Conservation (phyloP, 2,113 vertebrate genomes). For the Chaenocephalus aceratus region DNA sequence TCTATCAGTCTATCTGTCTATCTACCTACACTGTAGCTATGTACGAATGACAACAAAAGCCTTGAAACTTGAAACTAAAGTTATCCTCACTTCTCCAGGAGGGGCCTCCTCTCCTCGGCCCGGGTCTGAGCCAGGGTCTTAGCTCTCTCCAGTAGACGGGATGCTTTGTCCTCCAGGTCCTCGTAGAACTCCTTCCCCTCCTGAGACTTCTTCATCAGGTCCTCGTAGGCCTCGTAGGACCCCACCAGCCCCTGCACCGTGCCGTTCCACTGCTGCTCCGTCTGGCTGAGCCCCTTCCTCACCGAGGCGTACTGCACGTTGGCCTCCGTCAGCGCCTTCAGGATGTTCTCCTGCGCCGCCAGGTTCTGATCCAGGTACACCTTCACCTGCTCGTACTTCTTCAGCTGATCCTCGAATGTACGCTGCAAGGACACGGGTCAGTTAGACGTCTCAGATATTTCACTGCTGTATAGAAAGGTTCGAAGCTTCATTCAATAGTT, state of each 20-base stretch:
- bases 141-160: conserved; percentile 88
- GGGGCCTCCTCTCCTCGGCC: conserved; percentile 83
- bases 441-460: background rate
- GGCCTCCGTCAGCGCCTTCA: conserved; percentile 94
- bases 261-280: conserved; percentile 96
- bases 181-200: conserved; percentile 98
- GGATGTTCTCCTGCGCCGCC: conserved; percentile 94
- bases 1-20: too few relatives aligned
- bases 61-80: too few relatives aligned
- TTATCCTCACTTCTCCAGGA: conserved; percentile 87
- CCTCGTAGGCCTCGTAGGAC: conserved; percentile 96
- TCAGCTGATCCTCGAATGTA: conserved; percentile 95
- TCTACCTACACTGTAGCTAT: too few relatives aligned
- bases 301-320: conserved; percentile 94
- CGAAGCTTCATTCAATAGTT: too few relatives aligned
- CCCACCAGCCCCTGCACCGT: conserved; percentile 93
- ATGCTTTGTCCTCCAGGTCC: conserved; percentile 92
- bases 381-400: conserved; percentile 97
- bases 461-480: too few relatives aligned
- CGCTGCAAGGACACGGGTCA: conserved; percentile 78
- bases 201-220: conserved; percentile 97
- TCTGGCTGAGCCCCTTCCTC: conserved; percentile 88
- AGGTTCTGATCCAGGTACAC: conserved; percentile 97
- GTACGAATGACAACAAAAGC: too few relatives aligned
- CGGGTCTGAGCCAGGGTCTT: conserved; percentile 83